phyloP scores from a whole-genome alignment of 2,113 vertebrate species.

The Saguinus imperator region DNA sequence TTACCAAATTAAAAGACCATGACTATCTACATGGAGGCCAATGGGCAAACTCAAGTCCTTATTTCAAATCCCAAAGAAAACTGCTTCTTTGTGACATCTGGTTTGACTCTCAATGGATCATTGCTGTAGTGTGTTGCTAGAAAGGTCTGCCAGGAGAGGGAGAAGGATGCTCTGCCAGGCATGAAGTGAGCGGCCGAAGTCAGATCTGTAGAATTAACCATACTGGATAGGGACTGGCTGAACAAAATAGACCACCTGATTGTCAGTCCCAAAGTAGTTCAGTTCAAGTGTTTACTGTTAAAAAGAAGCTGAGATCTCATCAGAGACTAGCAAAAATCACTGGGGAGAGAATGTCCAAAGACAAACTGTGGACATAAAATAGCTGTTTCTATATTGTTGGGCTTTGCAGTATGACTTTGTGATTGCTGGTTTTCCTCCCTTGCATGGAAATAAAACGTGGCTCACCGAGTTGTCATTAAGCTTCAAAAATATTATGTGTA shows the following conservation, averaged over 20 bases:
- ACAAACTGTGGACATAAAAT: not conserved
- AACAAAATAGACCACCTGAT: not conserved
- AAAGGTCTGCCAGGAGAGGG: not conserved
- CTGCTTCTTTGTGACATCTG: not conserved
- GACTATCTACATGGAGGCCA: not conserved
- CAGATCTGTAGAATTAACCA: not conserved
- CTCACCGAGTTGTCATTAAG: not conserved
- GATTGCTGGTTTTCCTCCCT: not conserved
- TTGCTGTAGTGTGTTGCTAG: not conserved
- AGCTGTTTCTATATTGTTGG: not conserved
- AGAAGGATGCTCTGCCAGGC: not conserved
- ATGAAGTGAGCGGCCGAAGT: not conserved
- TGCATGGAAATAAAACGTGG: not conserved
- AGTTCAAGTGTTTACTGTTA: not conserved
- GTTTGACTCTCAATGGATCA: not conserved
- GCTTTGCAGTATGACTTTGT: not conserved
- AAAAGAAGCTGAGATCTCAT: conserved; percentile 8
- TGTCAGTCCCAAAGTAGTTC: not conserved
- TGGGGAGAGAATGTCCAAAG: not conserved
- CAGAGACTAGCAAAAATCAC: not conserved
- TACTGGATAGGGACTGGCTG: not conserved
- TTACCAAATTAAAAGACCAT: conserved; percentile 38
- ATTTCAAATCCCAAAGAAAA: not conserved
- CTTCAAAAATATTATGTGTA: not conserved
- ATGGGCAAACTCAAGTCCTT: conserved; percentile 6